Base-by-base conservation (phyloP, 1,140 invertebrate species). In the Drosophila arizonae region DNA sequence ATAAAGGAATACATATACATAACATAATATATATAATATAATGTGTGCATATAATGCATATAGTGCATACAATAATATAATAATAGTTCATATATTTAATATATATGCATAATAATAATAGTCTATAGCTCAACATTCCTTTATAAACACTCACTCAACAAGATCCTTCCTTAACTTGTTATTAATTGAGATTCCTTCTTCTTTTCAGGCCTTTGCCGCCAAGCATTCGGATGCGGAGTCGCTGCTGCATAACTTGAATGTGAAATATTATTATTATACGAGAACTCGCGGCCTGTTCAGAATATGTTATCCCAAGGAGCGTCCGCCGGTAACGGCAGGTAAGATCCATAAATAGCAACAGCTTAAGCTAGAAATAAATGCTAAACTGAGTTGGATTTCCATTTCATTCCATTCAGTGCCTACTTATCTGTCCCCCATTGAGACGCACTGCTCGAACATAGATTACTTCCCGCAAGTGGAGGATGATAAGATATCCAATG, bases 361-460 rank as follows among this genome's bases (percentile, higher is more conserved):
- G 43, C 11, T 4, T 10, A 39, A 9, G n/a, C 43, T 15, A 15
- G 43, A 45, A 2, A 2, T 15, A 6, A 46, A 17, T 15, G 6
- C 6, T 46, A 46, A 46, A 17, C 15, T 15, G 43, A 45, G 3
- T 46, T 46, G 1, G 5, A 45, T n/a, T 46, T 15, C 17, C 2
- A 8, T 46, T 46, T 2, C 13, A 45, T n/a, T 46, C 43, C 17
- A 3, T 36, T 17, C 13, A 98, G 97, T 97, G 76, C 95, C 96
- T 85, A 96, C 96, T 36, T 98, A 98, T 91, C 92, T 98, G 79
- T 98, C 97, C 60, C 97, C 97, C 0, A 96, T 98, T 58, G 97
- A 98, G 92, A 98, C 97, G 2, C 96, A 98, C 92, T 98, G 97
- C 92, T 97, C 96, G 92, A 98, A 98, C 93, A 95, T 98, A 79